Percentiles rank a stretch among this genome's conserved stretches.
phyloP scores from a whole-genome alignment of 2,113 vertebrate species.

The Mohoua ochrocephala region DNA sequence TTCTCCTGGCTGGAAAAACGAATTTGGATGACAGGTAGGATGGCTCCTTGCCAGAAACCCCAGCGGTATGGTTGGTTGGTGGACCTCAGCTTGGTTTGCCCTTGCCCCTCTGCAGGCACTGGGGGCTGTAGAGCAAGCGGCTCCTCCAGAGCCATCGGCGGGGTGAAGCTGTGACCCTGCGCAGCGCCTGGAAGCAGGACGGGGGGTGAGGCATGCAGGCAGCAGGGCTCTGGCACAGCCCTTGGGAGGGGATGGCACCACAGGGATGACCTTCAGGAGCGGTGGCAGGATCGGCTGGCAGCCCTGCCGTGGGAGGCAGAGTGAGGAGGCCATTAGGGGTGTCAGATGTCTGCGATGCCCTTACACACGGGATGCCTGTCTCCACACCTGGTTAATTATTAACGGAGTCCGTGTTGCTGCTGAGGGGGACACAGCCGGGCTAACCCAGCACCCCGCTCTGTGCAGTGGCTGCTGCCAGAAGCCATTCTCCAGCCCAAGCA shows the following conservation, averaged over 20 bases:
- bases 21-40: neutral
- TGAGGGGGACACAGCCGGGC: neutral
- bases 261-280: neutral
- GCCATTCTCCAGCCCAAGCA: neutral
- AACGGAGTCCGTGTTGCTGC: neutral
- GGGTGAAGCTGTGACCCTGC: neutral
- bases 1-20: neutral
- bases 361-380: neutral
- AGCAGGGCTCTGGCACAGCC: neutral
- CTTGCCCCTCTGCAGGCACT: neutral
- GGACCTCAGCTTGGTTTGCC: neutral
- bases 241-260: accelerated
- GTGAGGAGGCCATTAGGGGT: neutral
- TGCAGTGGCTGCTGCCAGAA: neutral
- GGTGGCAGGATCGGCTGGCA: neutral
- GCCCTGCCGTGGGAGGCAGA: neutral
- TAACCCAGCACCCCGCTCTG: accelerated
- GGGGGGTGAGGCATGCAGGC: accelerated
- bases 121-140: neutral
- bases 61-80: neutral
- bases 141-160: neutral
- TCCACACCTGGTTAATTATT: neutral
- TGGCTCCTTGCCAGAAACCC: neutral
- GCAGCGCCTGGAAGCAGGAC: accelerated
- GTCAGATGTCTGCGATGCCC: constrained; percentile 4